Evolutionary conservation across 92 coral and sea anemone species (phyloP).

Genomic region (Heliopora coerulea): DNA sequence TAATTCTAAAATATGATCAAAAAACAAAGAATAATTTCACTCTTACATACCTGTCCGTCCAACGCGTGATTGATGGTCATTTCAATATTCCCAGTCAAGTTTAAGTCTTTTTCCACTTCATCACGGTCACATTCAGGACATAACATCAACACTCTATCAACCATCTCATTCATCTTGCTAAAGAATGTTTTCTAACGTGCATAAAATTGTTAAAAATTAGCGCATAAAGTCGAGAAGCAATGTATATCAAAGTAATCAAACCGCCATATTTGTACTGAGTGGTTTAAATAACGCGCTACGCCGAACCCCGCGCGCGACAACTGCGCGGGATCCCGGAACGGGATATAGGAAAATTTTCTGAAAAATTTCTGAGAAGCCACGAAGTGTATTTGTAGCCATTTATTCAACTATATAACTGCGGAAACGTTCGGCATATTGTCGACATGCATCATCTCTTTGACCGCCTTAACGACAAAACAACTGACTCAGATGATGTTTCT

Average conservation of each 20-base stretch:
- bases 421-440: too few species aligned
- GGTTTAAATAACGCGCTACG: constrained; percentile 30
- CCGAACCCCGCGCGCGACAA: background rate
- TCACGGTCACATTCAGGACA: constrained; percentile 65
- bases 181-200: background rate
- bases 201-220: too few species aligned
- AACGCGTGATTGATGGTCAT: constrained; percentile 79
- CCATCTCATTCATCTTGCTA: constrained; percentile 46
- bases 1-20: background rate
- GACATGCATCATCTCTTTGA: too few species aligned
- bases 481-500: too few species aligned
- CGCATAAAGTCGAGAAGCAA: too few species aligned
- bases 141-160: constrained; percentile 68
- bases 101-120: constrained; percentile 65
- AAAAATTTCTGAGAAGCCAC: too few species aligned
- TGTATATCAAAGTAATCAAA: too few species aligned
- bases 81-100: constrained; percentile 59
- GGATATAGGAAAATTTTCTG: too few species aligned
- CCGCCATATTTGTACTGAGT: background rate
- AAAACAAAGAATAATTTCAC: background rate
- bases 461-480: too few species aligned
- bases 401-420: too few species aligned
- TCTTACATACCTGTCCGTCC: constrained; percentile 76
- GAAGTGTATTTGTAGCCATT: too few species aligned
- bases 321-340: too few species aligned